phyloP scores from a whole-genome alignment of 2,113 vertebrate genomes.

The Rhea pennata region DNA sequence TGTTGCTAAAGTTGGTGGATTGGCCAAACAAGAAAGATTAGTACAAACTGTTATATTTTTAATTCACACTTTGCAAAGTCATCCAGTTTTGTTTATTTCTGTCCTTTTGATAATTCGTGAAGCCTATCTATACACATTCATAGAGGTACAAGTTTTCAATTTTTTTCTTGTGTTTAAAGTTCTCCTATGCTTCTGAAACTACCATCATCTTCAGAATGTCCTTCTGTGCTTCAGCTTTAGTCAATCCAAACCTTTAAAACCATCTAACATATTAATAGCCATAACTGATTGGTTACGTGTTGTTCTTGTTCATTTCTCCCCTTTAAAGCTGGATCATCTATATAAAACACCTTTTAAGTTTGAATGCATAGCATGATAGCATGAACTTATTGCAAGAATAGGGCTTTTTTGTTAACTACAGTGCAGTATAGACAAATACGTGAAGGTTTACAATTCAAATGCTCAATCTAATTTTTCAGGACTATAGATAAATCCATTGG shows the following conservation, averaged over 20 bases:
- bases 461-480: background rate
- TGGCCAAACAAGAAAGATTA: background rate
- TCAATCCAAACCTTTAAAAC: background rate
- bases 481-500: background rate
- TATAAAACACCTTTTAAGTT: background rate
- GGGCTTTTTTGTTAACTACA: background rate
- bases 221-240: background rate
- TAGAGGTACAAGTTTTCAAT: background rate
- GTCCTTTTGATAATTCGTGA: background rate
- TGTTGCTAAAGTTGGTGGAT: background rate
- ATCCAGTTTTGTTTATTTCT: background rate
- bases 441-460: background rate
- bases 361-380: background rate
- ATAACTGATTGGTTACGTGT: background rate
- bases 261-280: background rate
- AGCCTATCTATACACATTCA: background rate
- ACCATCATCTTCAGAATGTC: background rate
- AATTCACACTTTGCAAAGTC: background rate
- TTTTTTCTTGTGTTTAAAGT: background rate
- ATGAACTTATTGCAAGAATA: background rate
- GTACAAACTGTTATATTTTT: background rate
- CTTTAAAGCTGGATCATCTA: background rate
- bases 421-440: fast-evolving
- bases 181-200: background rate
- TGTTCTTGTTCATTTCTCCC: background rate